Conservation (phyloP, 2,113 vertebrate genomes). For the Phrynocephalus versicolor region DNA sequence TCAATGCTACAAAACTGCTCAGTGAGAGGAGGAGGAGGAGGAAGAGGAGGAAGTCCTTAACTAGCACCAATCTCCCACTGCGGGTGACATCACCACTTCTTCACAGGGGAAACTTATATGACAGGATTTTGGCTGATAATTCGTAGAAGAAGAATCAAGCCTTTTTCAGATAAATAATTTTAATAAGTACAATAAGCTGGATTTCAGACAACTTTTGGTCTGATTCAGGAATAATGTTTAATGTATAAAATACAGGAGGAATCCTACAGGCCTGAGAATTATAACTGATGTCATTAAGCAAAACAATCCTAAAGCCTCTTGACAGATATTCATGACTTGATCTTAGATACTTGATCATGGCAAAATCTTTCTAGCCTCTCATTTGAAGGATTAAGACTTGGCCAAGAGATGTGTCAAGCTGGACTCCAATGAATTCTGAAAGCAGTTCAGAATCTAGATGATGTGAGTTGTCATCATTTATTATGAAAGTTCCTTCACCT, state of each 20-base stretch:
- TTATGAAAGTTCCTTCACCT: constrained; percentile 45
- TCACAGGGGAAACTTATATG: no score
- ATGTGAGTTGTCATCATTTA: constrained; percentile 48
- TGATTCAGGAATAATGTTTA: constrained; percentile 3
- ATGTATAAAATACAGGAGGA: constrained; percentile 35
- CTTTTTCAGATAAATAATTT: no score
- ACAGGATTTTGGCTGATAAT: no score
- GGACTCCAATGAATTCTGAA: constrained; percentile 51
- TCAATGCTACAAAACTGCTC: no score
- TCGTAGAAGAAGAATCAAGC: no score
- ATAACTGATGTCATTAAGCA: constrained; percentile 45
- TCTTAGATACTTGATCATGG: constrained; percentile 43
- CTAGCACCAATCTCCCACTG: no score
- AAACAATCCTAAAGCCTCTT: constrained; percentile 46
- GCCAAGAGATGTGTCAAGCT: constrained; percentile 43
- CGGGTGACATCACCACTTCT: no score
- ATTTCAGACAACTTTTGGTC: not conserved
- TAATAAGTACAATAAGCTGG: not conserved
- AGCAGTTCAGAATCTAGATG: constrained; percentile 26
- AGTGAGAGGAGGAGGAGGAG: no score
- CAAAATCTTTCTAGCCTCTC: constrained; percentile 54
- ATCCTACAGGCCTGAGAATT: constrained; percentile 14
- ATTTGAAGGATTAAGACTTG: constrained; percentile 62
- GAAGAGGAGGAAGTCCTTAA: no score
- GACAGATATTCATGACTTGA: constrained; percentile 48